Base-by-base conservation (phyloP, 2,888 invertebrate genomes). In the Lamellibrachia satsuma region DNA sequence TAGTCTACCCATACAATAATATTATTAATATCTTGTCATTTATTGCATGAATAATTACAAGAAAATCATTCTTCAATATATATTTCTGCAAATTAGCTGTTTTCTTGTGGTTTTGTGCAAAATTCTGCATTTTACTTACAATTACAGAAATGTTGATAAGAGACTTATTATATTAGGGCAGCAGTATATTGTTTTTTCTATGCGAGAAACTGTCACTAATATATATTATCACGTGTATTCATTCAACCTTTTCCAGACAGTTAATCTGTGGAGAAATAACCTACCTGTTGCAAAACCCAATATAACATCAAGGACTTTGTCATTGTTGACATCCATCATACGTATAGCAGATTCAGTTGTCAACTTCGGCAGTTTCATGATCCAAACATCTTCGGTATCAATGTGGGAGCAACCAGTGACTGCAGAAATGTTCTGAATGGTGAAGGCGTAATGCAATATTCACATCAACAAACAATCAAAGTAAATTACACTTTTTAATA, bases 291-390 rank as follows among this genome's bases (percentile, higher is more conserved):
- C 98, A 96, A 98, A 98, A 93, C 98, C 98, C 94, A 98, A 97
- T 92, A 98, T 97, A 52, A 98, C 97, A 96, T 98, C 98, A 92
- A 97, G 97, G 11, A 97, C 96, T 39, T 97, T 97, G 97, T 98
- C 98, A 3, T 97, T 97, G 96, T 98, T 98, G 1, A 98, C 97
- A 96, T 98, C 98, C 52, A 97, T 97, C 93, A 97, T 97, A 94
- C 98, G 97, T 94, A 98, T 97, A 0, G 98, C 97, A 92, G 98
- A 97, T 96, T 98, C 98, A 11, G 98, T 98, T 92, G 97, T 97
- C 92, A 98, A 96, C 95, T 98, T 97, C 0, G 98, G 97, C 95
- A 98, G 97, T 92, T 97, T 97, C 92, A 97, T 97, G 3, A 97
- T 97, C 98, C 98, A 98, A 6, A 98, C 97, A 94, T 97, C 97